Evolutionary conservation across 2,113 vertebrate species (phyloP).

Genomic region (Megaleporinus macrocephalus): DNA sequence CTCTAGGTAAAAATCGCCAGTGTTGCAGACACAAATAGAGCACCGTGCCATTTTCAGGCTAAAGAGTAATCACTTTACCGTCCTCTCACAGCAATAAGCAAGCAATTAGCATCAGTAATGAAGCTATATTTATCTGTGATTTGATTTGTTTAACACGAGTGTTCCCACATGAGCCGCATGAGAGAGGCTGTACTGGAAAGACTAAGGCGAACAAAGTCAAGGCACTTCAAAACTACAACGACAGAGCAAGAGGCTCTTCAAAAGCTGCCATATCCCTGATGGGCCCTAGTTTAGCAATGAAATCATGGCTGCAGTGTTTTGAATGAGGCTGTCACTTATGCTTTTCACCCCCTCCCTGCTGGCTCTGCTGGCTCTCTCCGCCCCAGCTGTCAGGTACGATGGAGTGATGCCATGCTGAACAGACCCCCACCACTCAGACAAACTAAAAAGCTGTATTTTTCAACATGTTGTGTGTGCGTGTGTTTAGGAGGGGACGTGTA

Average conservation of each 20-base stretch:
- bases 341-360: slow-evolving; percentile 48
- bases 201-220: neutral
- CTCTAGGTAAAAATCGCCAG: slow-evolving; percentile 50
- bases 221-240: neutral
- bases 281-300: neutral
- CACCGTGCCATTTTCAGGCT: slow-evolving; percentile 60
- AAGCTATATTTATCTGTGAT: slow-evolving; percentile 46
- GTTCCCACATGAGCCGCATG: slow-evolving; percentile 5
- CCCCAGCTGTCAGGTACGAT: slow-evolving; percentile 45
- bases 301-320: neutral
- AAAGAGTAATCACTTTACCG: slow-evolving; percentile 69
- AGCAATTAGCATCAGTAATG: slow-evolving; percentile 34
- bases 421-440: slow-evolving; percentile 24
- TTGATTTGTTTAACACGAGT: slow-evolving; percentile 15
- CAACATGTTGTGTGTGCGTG: slow-evolving; percentile 32
- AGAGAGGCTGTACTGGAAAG: neutral
- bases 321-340: slow-evolving; percentile 40
- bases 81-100: slow-evolving; percentile 28
- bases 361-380: slow-evolving; percentile 50
- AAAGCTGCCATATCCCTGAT: slow-evolving; percentile 11
- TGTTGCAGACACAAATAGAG: slow-evolving; percentile 53
- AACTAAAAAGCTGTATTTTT: slow-evolving; percentile 45
- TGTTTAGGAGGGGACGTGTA: neutral
- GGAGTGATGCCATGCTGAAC: slow-evolving; percentile 64
- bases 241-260: neutral